phyloP scores from a whole-genome alignment of 1,140 invertebrate species.

The Thaumatotibia leucotreta region DNA sequence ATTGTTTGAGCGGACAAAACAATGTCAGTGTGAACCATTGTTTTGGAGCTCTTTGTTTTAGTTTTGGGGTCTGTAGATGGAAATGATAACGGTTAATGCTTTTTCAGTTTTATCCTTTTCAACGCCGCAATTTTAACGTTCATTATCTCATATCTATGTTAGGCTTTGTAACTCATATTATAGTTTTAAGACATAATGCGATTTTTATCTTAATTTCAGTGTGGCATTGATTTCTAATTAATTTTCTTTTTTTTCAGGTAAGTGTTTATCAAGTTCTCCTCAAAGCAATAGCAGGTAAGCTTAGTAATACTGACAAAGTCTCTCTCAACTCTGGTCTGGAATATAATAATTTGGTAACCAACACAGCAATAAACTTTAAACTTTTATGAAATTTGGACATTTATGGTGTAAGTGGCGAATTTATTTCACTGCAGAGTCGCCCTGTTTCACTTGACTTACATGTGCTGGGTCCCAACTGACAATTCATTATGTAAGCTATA shows the following conservation, averaged over 20 bases:
- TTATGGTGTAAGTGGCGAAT: too few relatives aligned
- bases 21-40: background rate
- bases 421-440: too few relatives aligned
- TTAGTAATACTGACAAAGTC: too few relatives aligned
- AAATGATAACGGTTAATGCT: background rate
- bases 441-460: too few relatives aligned
- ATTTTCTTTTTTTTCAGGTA: background rate
- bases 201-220: too few relatives aligned
- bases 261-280: background rate
- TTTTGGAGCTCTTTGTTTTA: background rate
- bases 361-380: too few relatives aligned
- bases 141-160: background rate
- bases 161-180: background rate
- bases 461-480: too few relatives aligned
- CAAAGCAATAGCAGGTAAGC: background rate
- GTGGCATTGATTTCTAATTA: too few relatives aligned
- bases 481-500: too few relatives aligned
- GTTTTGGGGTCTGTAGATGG: background rate
- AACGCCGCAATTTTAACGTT: background rate
- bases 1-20: background rate
- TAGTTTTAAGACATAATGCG: background rate
- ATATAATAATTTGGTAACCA: too few relatives aligned
- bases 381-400: too few relatives aligned
- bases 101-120: background rate
- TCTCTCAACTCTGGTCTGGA: too few relatives aligned